Conservation (phyloP, 1,140 invertebrate species). For the Harlomillsia oculata region DNA sequence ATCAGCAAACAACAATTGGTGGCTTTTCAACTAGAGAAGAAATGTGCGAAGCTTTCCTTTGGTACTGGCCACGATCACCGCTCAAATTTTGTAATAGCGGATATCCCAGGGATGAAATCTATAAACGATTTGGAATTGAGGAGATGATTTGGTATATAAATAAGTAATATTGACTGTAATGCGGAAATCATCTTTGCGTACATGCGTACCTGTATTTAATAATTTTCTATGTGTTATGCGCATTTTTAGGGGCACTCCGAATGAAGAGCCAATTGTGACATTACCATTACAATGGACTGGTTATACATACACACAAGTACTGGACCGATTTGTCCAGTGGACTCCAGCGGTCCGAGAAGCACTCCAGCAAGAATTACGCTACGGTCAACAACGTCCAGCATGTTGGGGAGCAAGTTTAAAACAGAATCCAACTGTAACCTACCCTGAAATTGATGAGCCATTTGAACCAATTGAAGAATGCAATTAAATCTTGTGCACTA, state of each 20-base stretch:
- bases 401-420: background rate
- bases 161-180: background rate
- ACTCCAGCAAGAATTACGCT: background rate
- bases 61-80: conserved; percentile 4
- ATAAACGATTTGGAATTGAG: conserved; percentile 8
- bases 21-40: conserved; percentile 93
- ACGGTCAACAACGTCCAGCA: background rate
- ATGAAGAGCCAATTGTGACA: background rate
- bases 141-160: background rate
- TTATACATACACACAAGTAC: background rate
- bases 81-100: conserved; percentile 2
- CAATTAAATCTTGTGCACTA: no score
- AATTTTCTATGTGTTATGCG: background rate
- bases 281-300: background rate
- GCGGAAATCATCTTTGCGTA: background rate
- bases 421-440: background rate
- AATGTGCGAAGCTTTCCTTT: conserved; percentile 60
- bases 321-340: background rate
- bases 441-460: background rate
- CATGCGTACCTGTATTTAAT: no score
- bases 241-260: background rate
- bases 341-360: background rate
- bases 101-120: background rate
- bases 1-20: conserved; percentile 79
- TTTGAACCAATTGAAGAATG: background rate